Percentiles rank a stretch among this genome's conserved stretches.
Conservation (phyloP, 2,113 vertebrate species). For the Ceratotherium simum region DNA sequence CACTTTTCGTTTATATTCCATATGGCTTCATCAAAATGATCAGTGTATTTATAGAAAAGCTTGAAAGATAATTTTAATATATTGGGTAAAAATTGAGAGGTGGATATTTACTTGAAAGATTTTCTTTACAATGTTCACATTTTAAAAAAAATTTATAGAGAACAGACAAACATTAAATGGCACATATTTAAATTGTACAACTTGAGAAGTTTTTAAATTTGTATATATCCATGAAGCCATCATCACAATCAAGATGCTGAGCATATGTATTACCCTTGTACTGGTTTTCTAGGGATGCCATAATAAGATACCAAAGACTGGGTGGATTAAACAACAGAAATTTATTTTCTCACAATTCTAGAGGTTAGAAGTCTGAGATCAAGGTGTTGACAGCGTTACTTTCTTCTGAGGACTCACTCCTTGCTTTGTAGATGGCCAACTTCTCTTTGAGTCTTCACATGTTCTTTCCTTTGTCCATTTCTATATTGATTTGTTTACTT, state of each 20-base stretch:
- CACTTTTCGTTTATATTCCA: background rate
- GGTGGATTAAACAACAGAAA: background rate
- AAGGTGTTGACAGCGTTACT: fast-evolving
- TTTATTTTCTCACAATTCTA: background rate
- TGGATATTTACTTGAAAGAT: background rate
- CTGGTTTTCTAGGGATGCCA: background rate
- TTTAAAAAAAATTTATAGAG: background rate
- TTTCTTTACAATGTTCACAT: background rate
- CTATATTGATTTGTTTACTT: background rate
- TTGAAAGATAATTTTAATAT: conserved; percentile 6
- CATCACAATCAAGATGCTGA: background rate
- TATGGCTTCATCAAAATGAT: conserved; percentile 26
- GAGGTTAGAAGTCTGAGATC: background rate
- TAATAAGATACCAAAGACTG: background rate
- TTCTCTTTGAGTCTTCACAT: background rate
- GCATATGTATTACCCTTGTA: background rate
- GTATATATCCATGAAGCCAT: background rate
- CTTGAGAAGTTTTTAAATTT: background rate
- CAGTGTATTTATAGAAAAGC: background rate
- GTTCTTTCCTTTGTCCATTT: background rate
- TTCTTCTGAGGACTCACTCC: background rate
- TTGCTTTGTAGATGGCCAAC: background rate
- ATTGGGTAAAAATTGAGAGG: background rate
- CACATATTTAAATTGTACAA: background rate
- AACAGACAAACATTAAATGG: background rate